Base-by-base conservation (phyloP, 2,888 invertebrate genomes). In the Lacanobia oleracea region DNA sequence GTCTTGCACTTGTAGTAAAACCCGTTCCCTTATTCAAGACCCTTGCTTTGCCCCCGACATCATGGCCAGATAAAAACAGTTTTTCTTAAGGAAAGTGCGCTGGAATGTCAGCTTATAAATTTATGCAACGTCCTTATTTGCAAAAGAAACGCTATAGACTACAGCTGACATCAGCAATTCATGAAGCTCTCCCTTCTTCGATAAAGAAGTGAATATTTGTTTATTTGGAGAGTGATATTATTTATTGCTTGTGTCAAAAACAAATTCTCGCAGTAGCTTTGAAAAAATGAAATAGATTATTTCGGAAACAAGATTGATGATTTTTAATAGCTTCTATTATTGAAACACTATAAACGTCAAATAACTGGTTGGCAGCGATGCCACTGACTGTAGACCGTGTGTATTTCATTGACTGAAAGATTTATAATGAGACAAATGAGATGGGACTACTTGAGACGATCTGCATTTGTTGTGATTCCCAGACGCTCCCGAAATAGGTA, bases 401-500 rank as follows among this genome's bases (percentile, higher is more conserved):
- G 37, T 53, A 45, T 75, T 70, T 75, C 72, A 60, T 85, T 83
- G 88, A 85, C 81, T 79, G 81, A 83, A 78, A 87, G 85, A 90
- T 90, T 88, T 89, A 88, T 86, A 89, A 85, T 83, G 85, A 86
- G 86, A 89, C 89, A 88, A 89, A 90, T 89, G 86, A 85, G 84
- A 85, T 73, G 79, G 75, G 86, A 88, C 87, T 85, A 88, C 88
- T 88, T 85, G 66, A 65, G 75, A 82, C 89, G 78, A 88, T 86
- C 85, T 87, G 90, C 91, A 90, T 88, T 91, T 91, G 87, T 88
- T 89, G 89, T 92, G 91, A 93, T 93, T 91, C 91, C 90, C 93
- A 94, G 94, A 94, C 94, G 91, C 84, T 92, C 92, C 91, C 87
- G 86, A 94, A 95, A 95, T 94, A 94, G 86, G 79, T 80, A 82